phyloP scores from a whole-genome alignment of 2,888 invertebrate species.

The Fabriciana adippe region DNA sequence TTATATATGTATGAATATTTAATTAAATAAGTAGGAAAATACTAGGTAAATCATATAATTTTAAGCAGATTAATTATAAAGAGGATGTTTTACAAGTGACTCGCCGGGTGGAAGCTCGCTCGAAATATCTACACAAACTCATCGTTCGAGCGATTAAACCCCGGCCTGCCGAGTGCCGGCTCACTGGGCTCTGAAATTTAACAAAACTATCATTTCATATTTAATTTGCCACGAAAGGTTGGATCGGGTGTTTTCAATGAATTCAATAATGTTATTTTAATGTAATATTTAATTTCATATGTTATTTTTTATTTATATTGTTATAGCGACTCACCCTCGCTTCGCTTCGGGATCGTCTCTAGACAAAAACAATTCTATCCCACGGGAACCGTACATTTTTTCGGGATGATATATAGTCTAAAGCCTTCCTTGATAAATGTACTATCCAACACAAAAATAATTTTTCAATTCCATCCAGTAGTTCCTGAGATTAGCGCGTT shows the following conservation, averaged over 20 bases:
- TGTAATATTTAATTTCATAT: neutral
- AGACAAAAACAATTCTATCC: too few relatives aligned
- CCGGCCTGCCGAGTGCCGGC: constrained; percentile 7
- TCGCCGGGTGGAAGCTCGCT: constrained; percentile 1
- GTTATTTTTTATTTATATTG: neutral
- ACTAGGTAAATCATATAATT: neutral
- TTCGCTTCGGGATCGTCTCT: too few relatives aligned
- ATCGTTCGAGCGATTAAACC: constrained; percentile 27
- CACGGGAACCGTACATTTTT: too few relatives aligned
- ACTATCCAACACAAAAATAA: too few relatives aligned
- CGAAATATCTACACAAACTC: constrained; percentile 16
- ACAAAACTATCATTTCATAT: constrained; percentile 26
- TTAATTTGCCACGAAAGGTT: constrained; percentile 15
- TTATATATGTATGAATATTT: too few relatives aligned
- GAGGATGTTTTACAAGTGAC: constrained; percentile 8
- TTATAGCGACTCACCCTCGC: too few relatives aligned
- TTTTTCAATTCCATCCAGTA: too few relatives aligned
- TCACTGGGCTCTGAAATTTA: constrained; percentile 23
- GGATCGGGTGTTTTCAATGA: neutral
- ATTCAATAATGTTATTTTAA: constrained; percentile 10
- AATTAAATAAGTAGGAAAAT: too few relatives aligned
- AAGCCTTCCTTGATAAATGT: too few relatives aligned
- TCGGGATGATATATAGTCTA: too few relatives aligned
- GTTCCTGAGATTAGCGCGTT: too few relatives aligned
- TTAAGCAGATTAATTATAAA: neutral